Percentiles rank a stretch among this genome's conserved stretches.
phyloP scores from a whole-genome alignment of 1,140 invertebrate species.

The Tyrophagus putrescentiae region DNA sequence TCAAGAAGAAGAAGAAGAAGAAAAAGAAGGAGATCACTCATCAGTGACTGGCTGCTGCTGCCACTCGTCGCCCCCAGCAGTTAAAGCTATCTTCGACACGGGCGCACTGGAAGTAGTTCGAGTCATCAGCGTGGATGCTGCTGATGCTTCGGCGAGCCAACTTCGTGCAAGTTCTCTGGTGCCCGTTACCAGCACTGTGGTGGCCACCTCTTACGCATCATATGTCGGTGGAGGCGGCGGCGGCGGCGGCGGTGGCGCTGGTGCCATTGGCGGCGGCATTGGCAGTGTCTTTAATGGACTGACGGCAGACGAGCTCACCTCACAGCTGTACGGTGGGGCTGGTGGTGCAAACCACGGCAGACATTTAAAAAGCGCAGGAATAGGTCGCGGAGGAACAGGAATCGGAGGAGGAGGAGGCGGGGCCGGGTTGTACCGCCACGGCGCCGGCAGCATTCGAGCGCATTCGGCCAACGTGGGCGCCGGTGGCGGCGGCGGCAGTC shows the following conservation, averaged over 20 bases:
- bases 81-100: background rate
- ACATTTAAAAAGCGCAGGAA: background rate
- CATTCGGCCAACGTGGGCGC: too few species aligned
- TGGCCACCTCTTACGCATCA: background rate
- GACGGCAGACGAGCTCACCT: background rate
- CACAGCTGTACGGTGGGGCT: background rate
- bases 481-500: too few species aligned
- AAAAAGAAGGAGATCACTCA: too few species aligned
- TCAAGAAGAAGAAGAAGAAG: too few species aligned
- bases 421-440: too few species aligned
- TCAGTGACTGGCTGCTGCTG: too few species aligned
- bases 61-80: too few species aligned
- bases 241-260: background rate
- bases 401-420: slow-evolving; percentile 1
- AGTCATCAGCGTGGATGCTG: slow-evolving; percentile 10
- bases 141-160: background rate
- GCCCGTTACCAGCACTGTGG: background rate
- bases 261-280: background rate
- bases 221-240: background rate
- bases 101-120: slow-evolving; percentile 15
- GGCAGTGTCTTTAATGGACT: background rate
- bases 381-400: background rate
- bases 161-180: background rate
- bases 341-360: background rate
- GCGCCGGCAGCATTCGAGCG: too few species aligned